A percentile compares a stretch with the other conserved stretches of the same genome.
phyloP scores from a whole-genome alignment of 2,113 vertebrate genomes.

The Kobus ellipsiprymnus region DNA sequence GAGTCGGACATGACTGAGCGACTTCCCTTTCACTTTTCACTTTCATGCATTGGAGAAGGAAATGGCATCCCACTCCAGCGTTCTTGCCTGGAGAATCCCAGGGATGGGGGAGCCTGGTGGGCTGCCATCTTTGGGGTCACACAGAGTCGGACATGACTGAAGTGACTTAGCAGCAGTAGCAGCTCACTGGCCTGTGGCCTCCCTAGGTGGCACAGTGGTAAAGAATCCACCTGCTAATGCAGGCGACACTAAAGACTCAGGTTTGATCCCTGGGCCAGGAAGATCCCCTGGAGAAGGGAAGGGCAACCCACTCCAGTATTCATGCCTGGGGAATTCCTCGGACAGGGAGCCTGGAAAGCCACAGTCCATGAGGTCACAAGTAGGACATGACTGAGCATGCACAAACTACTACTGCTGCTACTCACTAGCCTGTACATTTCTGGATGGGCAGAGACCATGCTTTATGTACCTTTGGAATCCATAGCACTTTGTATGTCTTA shows the following conservation, averaged over 20 bases:
- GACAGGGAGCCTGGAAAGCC: not conserved
- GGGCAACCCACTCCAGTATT: not conserved
- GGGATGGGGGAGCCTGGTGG: too few relatives aligned
- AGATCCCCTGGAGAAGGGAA: not conserved
- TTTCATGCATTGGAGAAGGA: too few relatives aligned
- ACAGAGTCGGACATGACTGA: too few relatives aligned
- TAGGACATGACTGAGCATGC: not conserved
- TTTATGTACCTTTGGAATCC: not conserved
- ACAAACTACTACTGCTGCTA: not conserved
- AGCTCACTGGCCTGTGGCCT: not conserved
- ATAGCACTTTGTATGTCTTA: not conserved
- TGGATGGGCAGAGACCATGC: not conserved
- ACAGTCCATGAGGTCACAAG: not conserved
- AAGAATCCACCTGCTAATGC: not conserved
- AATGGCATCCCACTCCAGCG: too few relatives aligned
- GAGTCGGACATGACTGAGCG: too few relatives aligned
- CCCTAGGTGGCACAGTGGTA: not conserved
- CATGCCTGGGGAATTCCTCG: not conserved
- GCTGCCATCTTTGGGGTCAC: accelerated
- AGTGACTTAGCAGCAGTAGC: too few relatives aligned
- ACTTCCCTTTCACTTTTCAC: too few relatives aligned
- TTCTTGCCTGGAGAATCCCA: too few relatives aligned
- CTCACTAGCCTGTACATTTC: not conserved
- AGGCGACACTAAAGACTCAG: not conserved
- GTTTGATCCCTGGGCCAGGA: not conserved